Evolutionary conservation across 2,113 vertebrate genomes (phyloP).

Genomic region (Equus quagga): DNA sequence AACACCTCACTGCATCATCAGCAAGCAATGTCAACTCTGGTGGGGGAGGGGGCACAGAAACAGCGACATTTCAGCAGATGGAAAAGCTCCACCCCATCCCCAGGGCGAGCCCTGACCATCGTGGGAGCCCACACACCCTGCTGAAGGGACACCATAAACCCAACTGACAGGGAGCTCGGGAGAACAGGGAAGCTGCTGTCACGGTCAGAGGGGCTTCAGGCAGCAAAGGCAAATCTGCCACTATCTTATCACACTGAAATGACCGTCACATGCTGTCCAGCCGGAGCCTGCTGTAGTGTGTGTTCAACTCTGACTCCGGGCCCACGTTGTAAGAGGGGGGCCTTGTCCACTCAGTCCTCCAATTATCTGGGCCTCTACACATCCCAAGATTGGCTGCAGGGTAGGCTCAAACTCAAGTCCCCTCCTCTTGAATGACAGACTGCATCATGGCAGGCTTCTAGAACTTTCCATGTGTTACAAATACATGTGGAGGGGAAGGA

Average conservation of each 20-base stretch:
- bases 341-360: not conserved
- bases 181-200: not conserved
- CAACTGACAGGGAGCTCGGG: not conserved
- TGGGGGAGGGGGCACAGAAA: not conserved
- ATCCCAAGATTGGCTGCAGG: not conserved
- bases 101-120: not conserved
- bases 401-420: not conserved
- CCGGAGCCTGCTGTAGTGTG: not conserved
- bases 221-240: not conserved
- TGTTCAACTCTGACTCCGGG: not conserved
- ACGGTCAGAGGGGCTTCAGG: not conserved
- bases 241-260: not conserved
- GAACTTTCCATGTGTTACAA: not conserved
- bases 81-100: not conserved
- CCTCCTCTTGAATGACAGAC: not conserved
- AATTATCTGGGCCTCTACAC: not conserved
- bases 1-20: not conserved
- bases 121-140: not conserved
- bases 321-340: not conserved
- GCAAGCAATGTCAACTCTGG: not conserved
- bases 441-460: not conserved
- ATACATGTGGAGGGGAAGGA: not conserved
- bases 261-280: not conserved
- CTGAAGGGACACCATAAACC: not conserved
- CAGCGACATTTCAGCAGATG: not conserved